Evolutionary conservation across 1,140 invertebrate genomes (phyloP), one percentile per base, ranked within the genome.

Genomic region (Aphelenchoides fujianensis): DNA sequence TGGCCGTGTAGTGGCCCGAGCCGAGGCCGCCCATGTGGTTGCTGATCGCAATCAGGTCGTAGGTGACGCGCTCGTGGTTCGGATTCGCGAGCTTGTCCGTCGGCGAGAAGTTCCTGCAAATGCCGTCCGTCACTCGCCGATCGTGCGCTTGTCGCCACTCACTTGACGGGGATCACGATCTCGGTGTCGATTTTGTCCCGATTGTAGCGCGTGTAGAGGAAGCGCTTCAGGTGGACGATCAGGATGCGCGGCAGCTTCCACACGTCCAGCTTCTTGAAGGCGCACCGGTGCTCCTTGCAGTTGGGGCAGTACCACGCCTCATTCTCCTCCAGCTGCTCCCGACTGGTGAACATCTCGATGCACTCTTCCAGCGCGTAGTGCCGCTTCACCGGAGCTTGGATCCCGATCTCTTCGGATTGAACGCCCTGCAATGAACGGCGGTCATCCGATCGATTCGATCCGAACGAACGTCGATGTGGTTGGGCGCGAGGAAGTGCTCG

Each of bases 161-260:
- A 88, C 87, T 79, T 82, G 0, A 92, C 82, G 0, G 92, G 92
- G 85, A 95, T 95, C 69, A 93, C 90, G n/a, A 97, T 91, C 72
- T 90, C 89, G 0, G 90, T 92, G 81, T 93, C 91, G 78, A 92
- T 90, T 82, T 97, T 97, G 74, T 89, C 88, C 57, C 90, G 88
- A 84, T 89, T 92, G 57, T 89, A 88, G 34, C 88, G 86, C 75
- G 89, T 89, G 82, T 89, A 89, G 59, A 88, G 88, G 85, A 90
- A 91, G 69, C 92, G 88, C 85, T 96, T 95, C 35, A 97, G 88
- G 84, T 96, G 93, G 70, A 97, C 91, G 1, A 96, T 91, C 27
- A 97, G 86, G 3, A 94, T 89, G 1, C 91, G 90, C 0, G 94
- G 92, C 9, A 97, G 84, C 74, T 90, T 90, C 71, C 92, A 92